A percentile compares a stretch with the other conserved stretches of the same genome.
These are phyloP conservation scores for Cyphotilapia sp. DNA, from an alignment of 2,113 vertebrate genomes.

Conservation along the genomic window DNA sequence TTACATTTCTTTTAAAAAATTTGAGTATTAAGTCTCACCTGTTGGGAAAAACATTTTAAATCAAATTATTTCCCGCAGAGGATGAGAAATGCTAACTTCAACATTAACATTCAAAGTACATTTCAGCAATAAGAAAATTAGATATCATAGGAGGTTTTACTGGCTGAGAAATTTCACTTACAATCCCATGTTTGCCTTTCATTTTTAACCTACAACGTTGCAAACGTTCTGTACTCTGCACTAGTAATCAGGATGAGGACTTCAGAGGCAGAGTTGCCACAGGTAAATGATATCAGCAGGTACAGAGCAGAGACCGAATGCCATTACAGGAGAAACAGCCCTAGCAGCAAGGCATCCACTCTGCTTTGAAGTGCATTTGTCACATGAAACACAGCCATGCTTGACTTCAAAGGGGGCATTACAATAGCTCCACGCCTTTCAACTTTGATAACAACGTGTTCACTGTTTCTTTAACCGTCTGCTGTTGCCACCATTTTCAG, in stretches of 20 bases:
- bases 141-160: neutral
- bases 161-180: neutral
- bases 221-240: neutral
- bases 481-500: constrained; percentile 13
- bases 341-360: constrained; percentile 32
- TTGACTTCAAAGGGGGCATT: constrained; percentile 62
- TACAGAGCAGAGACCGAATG: constrained; percentile 26
- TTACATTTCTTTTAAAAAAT: neutral
- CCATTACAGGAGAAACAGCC: constrained; percentile 41
- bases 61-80: neutral
- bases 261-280: constrained; percentile 39
- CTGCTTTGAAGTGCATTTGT: constrained; percentile 66
- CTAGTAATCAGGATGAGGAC: constrained; percentile 31
- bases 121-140: neutral
- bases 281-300: constrained; percentile 61
- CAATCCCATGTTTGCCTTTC: neutral
- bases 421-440: constrained; percentile 52
- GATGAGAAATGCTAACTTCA: neutral
- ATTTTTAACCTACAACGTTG: neutral
- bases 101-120: neutral
- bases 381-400: constrained; percentile 55
- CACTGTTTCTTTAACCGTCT: constrained; percentile 26
- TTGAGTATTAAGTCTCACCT: neutral
- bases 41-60: neutral
- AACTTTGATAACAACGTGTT: constrained; percentile 42